Evolutionary conservation across 2,113 vertebrate genomes (phyloP).

Genomic region (Grus americana): DNA sequence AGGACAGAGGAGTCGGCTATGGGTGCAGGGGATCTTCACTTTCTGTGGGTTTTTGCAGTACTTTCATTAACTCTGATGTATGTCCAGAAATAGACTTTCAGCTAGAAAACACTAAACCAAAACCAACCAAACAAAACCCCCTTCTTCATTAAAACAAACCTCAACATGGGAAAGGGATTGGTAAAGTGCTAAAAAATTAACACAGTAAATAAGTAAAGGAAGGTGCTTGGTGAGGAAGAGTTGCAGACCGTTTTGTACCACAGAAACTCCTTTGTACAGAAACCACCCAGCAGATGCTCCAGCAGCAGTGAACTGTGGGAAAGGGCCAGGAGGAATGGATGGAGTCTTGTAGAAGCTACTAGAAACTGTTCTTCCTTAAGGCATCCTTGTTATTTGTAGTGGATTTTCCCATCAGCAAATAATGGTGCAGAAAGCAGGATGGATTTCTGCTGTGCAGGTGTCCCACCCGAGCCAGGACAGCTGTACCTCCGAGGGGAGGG

Average conservation of each 20-base stretch:
- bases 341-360: background rate
- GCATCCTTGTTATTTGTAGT: background rate
- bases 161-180: background rate
- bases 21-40: background rate
- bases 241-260: background rate
- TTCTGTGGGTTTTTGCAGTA: background rate
- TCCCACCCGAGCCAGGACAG: background rate
- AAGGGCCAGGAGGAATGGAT: background rate
- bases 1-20: background rate
- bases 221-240: background rate
- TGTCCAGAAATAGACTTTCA: background rate
- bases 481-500: background rate
- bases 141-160: background rate
- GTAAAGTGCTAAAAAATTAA: background rate
- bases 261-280: background rate
- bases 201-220: background rate
- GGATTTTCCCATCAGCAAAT: background rate
- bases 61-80: background rate
- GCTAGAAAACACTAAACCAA: background rate
- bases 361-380: background rate
- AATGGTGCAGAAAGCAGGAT: background rate
- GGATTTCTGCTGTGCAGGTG: background rate
- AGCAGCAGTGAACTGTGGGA: background rate
- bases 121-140: accelerated
- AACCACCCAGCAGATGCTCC: background rate